Percentiles rank a stretch among this genome's conserved stretches.
phyloP scores from a whole-genome alignment of 2,888 invertebrate species.

The Gortyna flavago region DNA sequence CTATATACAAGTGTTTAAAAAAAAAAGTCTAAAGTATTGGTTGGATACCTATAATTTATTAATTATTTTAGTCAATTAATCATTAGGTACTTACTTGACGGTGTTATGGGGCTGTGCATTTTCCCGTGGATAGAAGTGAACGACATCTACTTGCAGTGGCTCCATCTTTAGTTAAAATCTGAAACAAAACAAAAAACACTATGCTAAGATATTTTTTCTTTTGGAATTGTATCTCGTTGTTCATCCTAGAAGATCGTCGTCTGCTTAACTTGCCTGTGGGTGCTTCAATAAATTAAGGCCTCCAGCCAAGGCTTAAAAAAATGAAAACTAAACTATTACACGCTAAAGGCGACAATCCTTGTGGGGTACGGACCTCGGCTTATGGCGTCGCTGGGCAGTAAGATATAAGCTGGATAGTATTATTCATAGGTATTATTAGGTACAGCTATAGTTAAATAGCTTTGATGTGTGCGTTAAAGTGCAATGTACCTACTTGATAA shows the following conservation, averaged over 20 bases:
- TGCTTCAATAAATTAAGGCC: not conserved
- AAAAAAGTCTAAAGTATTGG: too few relatives aligned
- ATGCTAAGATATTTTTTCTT: not conserved
- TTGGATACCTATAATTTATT: too few relatives aligned
- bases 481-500: not conserved
- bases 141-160: constrained; percentile 89
- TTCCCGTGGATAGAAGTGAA: constrained; percentile 92
- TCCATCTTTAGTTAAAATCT: constrained; percentile 74
- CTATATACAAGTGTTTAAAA: too few relatives aligned
- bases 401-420: not conserved
- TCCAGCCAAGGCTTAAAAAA: not conserved
- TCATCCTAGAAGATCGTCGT: not conserved
- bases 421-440: not conserved
- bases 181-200: constrained; percentile 47
- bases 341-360: not conserved
- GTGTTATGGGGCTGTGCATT: constrained; percentile 93
- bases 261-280: not conserved
- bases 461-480: not conserved
- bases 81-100: constrained; percentile 78
- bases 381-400: not conserved
- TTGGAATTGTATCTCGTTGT: not conserved
- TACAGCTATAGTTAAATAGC: not conserved
- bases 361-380: not conserved
- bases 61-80: too few relatives aligned
- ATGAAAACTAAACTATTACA: not conserved